These are phyloP conservation scores for Orthonyx spaldingii DNA, from an alignment of 2,113 vertebrate species.

Conservation along the genomic window DNA sequence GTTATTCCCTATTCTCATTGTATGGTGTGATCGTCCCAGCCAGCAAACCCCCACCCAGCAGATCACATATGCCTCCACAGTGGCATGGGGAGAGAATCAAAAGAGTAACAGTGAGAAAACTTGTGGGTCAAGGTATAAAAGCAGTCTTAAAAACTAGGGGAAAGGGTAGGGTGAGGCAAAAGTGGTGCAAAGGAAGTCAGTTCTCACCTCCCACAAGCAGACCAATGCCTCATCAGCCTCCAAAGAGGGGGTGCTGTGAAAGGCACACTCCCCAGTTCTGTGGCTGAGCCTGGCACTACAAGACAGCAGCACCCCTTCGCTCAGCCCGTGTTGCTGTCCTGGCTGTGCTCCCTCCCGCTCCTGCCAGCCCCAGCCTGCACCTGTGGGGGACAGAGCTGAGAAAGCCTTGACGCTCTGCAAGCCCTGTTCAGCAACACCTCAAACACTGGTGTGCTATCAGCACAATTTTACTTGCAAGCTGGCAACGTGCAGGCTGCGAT, in stretches of 20 bases:
- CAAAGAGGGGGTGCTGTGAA: no score
- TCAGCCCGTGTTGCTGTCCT: not conserved
- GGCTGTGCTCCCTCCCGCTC: not conserved
- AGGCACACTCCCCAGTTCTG: no score
- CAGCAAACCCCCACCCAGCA: not conserved
- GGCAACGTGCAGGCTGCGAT: accelerated
- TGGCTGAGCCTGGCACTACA: not conserved
- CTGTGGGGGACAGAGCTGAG: not conserved
- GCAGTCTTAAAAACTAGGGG: not conserved
- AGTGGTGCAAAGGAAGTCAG: not conserved
- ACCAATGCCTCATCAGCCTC: not conserved
- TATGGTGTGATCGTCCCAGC: not conserved
- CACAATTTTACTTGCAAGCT: not conserved
- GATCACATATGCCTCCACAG: not conserved
- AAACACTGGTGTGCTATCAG: not conserved
- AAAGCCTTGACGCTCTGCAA: not conserved
- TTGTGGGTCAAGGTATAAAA: not conserved
- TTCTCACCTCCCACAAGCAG: not conserved
- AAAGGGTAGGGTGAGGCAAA: accelerated
- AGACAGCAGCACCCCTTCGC: not conserved
- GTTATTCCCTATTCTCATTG: not conserved
- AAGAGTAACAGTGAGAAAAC: not conserved
- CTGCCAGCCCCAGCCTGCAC: not conserved
- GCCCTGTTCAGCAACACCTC: not conserved
- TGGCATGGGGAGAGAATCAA: not conserved